phyloP scores from a whole-genome alignment of 2,797 vertebrate species.

The Tragopan temminckii region DNA sequence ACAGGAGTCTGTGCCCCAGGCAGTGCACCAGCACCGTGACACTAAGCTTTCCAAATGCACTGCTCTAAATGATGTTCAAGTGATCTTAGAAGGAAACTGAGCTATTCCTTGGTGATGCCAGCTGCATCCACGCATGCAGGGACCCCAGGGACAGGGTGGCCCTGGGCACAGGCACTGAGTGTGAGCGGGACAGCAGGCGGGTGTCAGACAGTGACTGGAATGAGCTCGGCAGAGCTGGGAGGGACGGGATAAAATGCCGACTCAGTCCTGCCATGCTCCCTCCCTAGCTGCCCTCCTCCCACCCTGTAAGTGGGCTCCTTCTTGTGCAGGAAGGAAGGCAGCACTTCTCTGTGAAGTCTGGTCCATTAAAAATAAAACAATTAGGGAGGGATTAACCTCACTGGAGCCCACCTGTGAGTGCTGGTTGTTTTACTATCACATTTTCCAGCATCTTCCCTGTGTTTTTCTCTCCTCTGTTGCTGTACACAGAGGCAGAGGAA shows the following conservation, averaged over 20 bases:
- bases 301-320: neutral
- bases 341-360: neutral
- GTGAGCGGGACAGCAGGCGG: too few species aligned
- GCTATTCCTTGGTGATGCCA: neutral
- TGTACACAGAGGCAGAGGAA: constrained; percentile 27
- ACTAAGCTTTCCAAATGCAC: constrained; percentile 15
- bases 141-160: neutral
- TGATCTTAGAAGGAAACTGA: constrained; percentile 16
- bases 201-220: neutral
- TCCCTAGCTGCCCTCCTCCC: neutral
- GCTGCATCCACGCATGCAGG: neutral
- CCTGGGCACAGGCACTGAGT: accelerated
- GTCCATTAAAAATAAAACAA: constrained; percentile 13
- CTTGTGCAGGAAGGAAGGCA: neutral
- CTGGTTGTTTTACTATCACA: constrained; percentile 10
- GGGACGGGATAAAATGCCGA: accelerated
- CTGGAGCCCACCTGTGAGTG: constrained; percentile 37
- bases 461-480: constrained; percentile 48
- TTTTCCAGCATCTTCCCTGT: constrained; percentile 59
- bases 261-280: neutral
- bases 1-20: accelerated
- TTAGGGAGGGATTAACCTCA: neutral
- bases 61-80: constrained; percentile 30
- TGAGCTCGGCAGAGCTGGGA: accelerated
- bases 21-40: neutral